Base-by-base conservation (phyloP, 2,888 invertebrate species). In the Leuctra nigra region DNA sequence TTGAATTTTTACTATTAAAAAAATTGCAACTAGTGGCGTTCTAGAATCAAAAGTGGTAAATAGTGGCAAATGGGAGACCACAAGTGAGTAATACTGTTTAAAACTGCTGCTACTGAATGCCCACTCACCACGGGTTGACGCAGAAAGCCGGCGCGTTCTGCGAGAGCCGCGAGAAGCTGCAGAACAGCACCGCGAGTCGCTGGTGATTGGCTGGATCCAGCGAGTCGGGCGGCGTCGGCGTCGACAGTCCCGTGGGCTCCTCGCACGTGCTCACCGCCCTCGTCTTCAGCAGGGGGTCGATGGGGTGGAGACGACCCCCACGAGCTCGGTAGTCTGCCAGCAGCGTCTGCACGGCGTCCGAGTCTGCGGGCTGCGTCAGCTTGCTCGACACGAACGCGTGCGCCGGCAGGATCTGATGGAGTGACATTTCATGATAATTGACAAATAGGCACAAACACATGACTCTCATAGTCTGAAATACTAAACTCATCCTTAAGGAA, bases 321-420 rank as follows among this genome's bases (percentile, higher is more conserved):
- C 84, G 81, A 0, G 97, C 91, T 33, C 97, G 77, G 72, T 87
- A 97, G 72, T 90, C 83, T 0, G 96, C 90, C 9, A 96, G 72
- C 56, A 88, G 68, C 0, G 83, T 79, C 70, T 87, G 85, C 33
- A 90, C 75, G 1, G 83, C 79, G 0, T 77, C 73, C 58, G 80
- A 81, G 61, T 87, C 84, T 2, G 81, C 75, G 1, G 79, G 72
- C 13, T 80, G 72, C 1, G 84, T 83, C 38, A 95, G 77, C 65
- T 87, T 86, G 59, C 82, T 75, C 23, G 77, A 75, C 0, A 89
- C 75, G 69, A 96, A 92, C 4, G 83, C 79, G 73, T 95, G 92
- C 0, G 78, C 70, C 6, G 83, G 78, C 72, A 83, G 75, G 4
- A 78, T 65, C 65, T 71, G 59, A 0, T 41, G 39, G 38, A 33